These are phyloP conservation scores for Plecotus auritus DNA, from an alignment of 2,113 vertebrate species.

Conservation along the genomic window DNA sequence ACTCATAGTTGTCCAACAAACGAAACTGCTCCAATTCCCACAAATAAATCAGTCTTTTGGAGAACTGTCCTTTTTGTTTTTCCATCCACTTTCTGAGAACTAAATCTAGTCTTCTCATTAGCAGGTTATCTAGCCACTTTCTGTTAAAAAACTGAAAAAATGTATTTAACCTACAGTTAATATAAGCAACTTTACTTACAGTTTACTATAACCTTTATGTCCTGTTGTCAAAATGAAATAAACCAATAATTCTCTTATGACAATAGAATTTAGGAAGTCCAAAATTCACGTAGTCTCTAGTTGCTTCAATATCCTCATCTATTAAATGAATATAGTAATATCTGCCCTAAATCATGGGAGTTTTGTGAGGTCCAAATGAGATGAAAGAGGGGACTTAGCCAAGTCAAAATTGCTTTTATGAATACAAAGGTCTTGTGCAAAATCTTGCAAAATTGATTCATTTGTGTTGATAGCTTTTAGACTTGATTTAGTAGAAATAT, in stretches of 20 bases:
- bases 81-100: background rate
- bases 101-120: conserved; percentile 3
- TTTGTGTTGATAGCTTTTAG: background rate
- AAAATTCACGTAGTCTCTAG: background rate
- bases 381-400: background rate
- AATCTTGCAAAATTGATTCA: background rate
- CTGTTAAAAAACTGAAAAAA: background rate
- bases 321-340: background rate
- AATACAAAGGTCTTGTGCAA: conserved; percentile 31
- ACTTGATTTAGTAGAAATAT: conserved; percentile 1
- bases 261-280: background rate
- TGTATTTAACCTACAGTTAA: background rate
- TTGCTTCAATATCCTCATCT: conserved; percentile 3
- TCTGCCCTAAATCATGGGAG: background rate
- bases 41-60: conserved; percentile 34
- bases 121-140: background rate
- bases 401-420: background rate
- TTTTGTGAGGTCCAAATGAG: background rate
- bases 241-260: background rate
- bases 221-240: background rate
- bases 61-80: conserved; percentile 19
- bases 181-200: background rate
- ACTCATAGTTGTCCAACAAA: conserved; percentile 55
- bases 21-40: conserved; percentile 56
- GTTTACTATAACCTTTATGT: background rate